Conservation (phyloP, 2,113 vertebrate genomes). For the Phalacrocorax pelagicus region DNA sequence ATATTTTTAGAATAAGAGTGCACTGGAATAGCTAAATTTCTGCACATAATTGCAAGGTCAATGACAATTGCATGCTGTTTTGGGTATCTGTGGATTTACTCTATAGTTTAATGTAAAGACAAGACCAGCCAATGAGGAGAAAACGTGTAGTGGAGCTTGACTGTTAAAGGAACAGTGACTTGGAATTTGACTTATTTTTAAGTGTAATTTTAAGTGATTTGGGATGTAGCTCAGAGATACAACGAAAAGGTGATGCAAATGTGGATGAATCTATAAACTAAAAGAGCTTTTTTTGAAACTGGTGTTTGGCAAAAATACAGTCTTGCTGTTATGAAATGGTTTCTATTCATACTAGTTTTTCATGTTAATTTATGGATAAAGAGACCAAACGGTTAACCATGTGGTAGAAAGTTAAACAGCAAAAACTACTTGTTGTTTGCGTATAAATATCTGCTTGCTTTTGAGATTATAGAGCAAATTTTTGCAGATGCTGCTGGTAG, state of each 20-base stretch:
- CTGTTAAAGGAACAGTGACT: background rate
- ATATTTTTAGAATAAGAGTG: background rate
- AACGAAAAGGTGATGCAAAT: background rate
- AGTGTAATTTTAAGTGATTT: background rate
- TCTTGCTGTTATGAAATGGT: background rate
- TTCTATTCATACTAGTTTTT: background rate
- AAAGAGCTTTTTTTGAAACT: background rate
- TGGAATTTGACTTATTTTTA: background rate
- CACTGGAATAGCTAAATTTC: background rate
- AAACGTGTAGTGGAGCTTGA: background rate
- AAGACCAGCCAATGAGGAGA: background rate
- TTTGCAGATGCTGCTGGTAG: background rate
- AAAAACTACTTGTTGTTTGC: constrained; percentile 11
- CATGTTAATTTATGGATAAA: background rate
- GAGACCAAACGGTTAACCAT: background rate
- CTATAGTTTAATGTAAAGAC: background rate
- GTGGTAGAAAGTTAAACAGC: background rate
- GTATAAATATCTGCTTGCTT: background rate
- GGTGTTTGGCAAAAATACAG: background rate
- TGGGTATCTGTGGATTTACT: background rate
- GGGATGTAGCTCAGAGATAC: background rate
- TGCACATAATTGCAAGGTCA: background rate
- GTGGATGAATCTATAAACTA: background rate
- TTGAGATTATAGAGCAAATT: background rate
- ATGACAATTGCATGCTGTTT: background rate